Percentiles rank a stretch among this genome's conserved stretches.
Evolutionary conservation across 2,888 invertebrate genomes (phyloP).

Genomic region (Acronicta alni): DNA sequence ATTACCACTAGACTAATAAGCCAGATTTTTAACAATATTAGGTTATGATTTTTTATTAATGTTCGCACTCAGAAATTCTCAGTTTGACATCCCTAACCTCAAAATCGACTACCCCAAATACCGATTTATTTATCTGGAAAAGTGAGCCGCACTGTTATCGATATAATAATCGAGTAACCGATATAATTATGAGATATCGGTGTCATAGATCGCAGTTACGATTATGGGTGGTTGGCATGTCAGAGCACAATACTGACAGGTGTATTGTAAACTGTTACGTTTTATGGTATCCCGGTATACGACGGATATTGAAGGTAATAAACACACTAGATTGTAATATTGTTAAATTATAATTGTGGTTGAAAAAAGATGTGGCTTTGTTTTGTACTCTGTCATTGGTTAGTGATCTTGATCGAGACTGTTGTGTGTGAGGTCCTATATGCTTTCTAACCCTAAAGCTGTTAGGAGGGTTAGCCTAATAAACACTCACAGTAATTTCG

Average conservation of each 20-base stretch:
- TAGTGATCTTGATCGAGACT: too few species aligned
- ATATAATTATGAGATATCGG: slow-evolving; percentile 58
- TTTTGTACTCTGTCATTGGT: too few species aligned
- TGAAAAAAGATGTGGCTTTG: too few species aligned
- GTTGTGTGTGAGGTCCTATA: too few species aligned
- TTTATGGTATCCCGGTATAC: slow-evolving; percentile 60
- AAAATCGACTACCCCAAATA: slow-evolving; percentile 43
- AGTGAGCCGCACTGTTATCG: slow-evolving; percentile 55
- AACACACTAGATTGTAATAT: slow-evolving; percentile 16
- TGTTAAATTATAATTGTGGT: too few species aligned
- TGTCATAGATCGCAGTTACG: slow-evolving; percentile 59
- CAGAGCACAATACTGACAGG: slow-evolving; percentile 61
- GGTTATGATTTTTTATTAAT: too few species aligned
- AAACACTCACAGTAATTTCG: too few species aligned
- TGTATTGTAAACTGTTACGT: slow-evolving; percentile 64
- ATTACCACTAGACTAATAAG: too few species aligned
- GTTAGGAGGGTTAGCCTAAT: too few species aligned
- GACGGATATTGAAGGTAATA: slow-evolving; percentile 28
- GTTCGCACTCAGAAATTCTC: too few species aligned
- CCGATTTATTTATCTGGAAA: slow-evolving; percentile 53
- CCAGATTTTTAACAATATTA: too few species aligned
- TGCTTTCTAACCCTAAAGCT: too few species aligned
- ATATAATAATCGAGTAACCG: slow-evolving; percentile 57
- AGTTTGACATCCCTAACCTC: neutral
- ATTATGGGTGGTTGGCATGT: slow-evolving; percentile 69